A percentile compares a stretch with the other conserved stretches of the same genome.
Conservation (phyloP, 2,888 invertebrate species). For the Luperina testacea region DNA sequence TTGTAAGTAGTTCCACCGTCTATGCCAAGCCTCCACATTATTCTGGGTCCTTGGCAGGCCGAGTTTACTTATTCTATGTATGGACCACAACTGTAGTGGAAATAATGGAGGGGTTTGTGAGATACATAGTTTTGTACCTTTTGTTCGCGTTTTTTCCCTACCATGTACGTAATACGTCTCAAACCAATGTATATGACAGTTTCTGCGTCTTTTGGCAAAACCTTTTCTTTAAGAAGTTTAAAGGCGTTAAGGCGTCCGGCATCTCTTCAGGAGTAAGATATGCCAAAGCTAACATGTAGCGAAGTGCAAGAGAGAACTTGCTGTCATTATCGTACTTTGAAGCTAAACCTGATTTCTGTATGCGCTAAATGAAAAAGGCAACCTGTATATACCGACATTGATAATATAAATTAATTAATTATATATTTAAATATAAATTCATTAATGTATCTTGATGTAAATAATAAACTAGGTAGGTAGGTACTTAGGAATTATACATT, state of each 20-base stretch:
- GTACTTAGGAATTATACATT: too few species aligned
- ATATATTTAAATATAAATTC: too few species aligned
- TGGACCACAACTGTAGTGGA: background rate
- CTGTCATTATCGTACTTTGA: conserved; percentile 39
- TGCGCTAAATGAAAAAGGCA: too few species aligned
- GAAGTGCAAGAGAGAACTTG: conserved; percentile 29
- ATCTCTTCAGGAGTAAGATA: background rate
- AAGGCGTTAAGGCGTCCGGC: background rate
- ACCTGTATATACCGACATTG: background rate
- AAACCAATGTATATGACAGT: background rate
- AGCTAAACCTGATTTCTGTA: conserved; percentile 37
- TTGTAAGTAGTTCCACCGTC: too few species aligned
- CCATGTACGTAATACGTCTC: background rate
- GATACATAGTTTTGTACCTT: background rate
- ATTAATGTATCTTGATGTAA: too few species aligned
- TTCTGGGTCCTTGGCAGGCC: background rate
- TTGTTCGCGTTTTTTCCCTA: background rate
- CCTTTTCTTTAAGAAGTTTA: too few species aligned
- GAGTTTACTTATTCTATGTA: background rate
- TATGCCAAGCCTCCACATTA: background rate
- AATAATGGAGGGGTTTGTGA: background rate
- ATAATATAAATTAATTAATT: too few species aligned
- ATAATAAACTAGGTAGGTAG: too few species aligned
- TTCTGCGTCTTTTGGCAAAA: background rate
- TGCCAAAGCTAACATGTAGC: conserved; percentile 30